Base-by-base conservation (phyloP, 1,140 invertebrate genomes). In the Tetragonula clypearis region DNA sequence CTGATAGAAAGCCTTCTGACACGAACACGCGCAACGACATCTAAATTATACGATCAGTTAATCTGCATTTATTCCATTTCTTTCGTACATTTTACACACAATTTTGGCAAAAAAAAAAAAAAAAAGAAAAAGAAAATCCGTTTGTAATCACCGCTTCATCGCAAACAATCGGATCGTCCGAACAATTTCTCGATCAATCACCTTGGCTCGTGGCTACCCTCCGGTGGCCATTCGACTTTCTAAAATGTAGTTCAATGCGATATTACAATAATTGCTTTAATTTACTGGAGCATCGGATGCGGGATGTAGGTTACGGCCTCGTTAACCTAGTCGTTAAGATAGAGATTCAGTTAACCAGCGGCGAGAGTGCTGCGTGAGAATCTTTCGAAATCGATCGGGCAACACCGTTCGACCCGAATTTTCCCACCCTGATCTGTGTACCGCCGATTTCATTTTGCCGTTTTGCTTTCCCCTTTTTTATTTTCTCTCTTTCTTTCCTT, bases 241-340 rank as follows among this genome's bases (percentile, higher is more conserved):
- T 79, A 72, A 84, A 79, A 84, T 56, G 49, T 56, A 73, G 76
- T 79, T 72, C 26, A 26, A 84, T 21, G 68, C 53, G 68, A 84
- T 72, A 79, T 84, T 73, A 73, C 77, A 73, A 84, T 84, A 84
- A 84, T 79, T 79, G 77, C 19, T 72, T 84, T 79, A 84, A 84
- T 84, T 79, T 65, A 79, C 23, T 23, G 77, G 58, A 73, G 77
- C 68, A 73, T 84, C 82, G 1, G 77, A 79, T 23, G 82, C 58
- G 12, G 68, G 56, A 84, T 84, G 68, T 84, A 79, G 82, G 82
- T 84, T 73, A 84, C 68, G 76, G 66, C 76, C 82, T 84, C 77
- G 77, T 84, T 84, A 84, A 84, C 82, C 82, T 79, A 79, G 26
- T 84, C 82, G 77, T 77, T 55, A 60, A 84, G 82, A 79, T n/a